phyloP scores from a whole-genome alignment of 37 sponge, comb jelly and placozoan species.

The Diacarnus erythraeanus region DNA sequence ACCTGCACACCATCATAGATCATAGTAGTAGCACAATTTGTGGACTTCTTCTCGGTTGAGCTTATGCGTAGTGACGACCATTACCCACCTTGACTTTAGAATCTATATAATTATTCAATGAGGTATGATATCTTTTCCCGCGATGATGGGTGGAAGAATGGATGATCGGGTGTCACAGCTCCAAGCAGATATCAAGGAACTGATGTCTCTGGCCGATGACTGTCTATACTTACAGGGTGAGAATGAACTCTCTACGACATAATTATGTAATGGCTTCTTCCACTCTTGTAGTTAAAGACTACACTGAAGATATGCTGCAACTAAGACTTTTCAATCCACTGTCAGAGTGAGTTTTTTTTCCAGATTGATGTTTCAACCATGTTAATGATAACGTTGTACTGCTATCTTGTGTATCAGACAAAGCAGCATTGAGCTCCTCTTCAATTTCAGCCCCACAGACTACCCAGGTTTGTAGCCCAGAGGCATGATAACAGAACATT shows the following conservation, averaged over 20 bases:
- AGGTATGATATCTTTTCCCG: background rate
- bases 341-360: background rate
- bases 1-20: too few relatives aligned
- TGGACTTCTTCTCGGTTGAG: too few relatives aligned
- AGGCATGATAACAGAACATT: too few relatives aligned
- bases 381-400: background rate
- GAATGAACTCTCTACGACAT: background rate
- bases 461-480: conserved; percentile 21
- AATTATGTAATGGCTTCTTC: background rate
- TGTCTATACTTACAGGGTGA: background rate
- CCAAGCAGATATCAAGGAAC: background rate
- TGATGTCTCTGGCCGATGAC: background rate
- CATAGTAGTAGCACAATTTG: too few relatives aligned
- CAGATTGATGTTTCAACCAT: background rate
- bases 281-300: background rate
- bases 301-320: background rate
- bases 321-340: background rate
- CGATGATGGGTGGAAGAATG: background rate
- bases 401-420: background rate
- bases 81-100: background rate
- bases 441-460: conserved; percentile 29
- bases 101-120: background rate
- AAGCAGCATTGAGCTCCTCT: background rate
- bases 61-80: too few relatives aligned
- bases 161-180: background rate